Conservation (phyloP, 2,797 vertebrate genomes). For the Microctenopoma lineatum region DNA sequence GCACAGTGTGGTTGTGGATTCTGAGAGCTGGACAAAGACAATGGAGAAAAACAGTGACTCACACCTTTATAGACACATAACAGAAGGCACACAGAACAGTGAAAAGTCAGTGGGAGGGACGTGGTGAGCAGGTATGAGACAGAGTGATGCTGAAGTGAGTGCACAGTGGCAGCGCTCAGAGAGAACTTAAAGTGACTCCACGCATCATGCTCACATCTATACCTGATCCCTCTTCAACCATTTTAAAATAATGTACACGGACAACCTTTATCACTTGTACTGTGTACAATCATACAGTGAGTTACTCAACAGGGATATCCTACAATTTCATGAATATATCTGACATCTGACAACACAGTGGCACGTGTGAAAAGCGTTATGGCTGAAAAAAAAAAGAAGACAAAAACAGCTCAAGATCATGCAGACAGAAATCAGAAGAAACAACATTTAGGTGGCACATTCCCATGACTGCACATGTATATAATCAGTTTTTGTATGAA, state of each 20-base stretch:
- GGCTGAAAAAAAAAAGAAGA: slow-evolving; percentile 14
- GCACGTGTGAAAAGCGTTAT: slow-evolving; percentile 50
- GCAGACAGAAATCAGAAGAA: slow-evolving; percentile 52
- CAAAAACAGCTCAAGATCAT: slow-evolving; percentile 60
- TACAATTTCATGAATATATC: slow-evolving; percentile 12
- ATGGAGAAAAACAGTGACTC: slow-evolving; percentile 80
- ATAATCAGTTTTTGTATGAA: slow-evolving; percentile 46
- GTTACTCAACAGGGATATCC: not conserved
- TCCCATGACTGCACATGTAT: slow-evolving; percentile 12
- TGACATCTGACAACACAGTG: slow-evolving; percentile 33
- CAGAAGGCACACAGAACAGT: slow-evolving; percentile 50
- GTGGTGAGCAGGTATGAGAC: slow-evolving; percentile 78
- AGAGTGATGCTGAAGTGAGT: slow-evolving; percentile 71
- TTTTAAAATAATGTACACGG: not conserved
- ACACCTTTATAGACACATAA: slow-evolving; percentile 74
- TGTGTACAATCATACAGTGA: not conserved
- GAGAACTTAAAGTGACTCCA: slow-evolving; percentile 50
- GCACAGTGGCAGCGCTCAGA: slow-evolving; percentile 30
- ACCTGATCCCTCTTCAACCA: slow-evolving; percentile 75
- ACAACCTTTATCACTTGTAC: not conserved
- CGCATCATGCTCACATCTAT: slow-evolving; percentile 74
- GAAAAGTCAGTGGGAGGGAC: slow-evolving; percentile 65
- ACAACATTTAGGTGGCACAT: slow-evolving; percentile 37
- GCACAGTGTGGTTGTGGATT: slow-evolving; percentile 98
- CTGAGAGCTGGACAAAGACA: slow-evolving; percentile 90